These are phyloP conservation scores for Oncorhynchus tshawytscha DNA, from an alignment of 2,113 vertebrate genomes.

Conservation along the genomic window DNA sequence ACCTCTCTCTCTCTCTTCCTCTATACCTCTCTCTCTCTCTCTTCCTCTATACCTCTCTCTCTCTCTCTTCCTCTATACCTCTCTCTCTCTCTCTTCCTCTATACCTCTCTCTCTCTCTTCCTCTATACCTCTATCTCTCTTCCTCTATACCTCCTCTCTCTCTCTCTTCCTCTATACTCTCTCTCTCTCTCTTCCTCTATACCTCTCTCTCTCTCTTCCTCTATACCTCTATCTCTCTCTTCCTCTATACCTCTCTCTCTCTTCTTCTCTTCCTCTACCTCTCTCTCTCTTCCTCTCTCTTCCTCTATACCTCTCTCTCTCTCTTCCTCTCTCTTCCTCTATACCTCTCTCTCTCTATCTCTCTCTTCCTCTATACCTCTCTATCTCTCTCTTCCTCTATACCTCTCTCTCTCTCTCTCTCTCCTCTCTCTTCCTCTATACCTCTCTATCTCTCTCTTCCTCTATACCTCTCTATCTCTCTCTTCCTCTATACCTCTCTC, in stretches of 20 bases:
- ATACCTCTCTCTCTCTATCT: conserved; percentile 14
- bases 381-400: background rate
- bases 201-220: too few relatives aligned
- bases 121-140: conserved; percentile 26
- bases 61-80: conserved; percentile 36
- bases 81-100: conserved; percentile 20
- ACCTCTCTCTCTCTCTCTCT: conserved; percentile 16
- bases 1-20: conserved; percentile 7
- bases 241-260: background rate
- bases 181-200: background rate
- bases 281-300: conserved; percentile 33
- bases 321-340: conserved; percentile 32
- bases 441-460: conserved; percentile 22
- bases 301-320: conserved; percentile 32
- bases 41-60: conserved; percentile 29
- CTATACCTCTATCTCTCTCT: background rate
- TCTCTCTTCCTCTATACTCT: conserved; percentile 26
- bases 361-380: too few relatives aligned
- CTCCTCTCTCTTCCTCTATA: conserved; percentile 34
- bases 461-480: conserved; percentile 24
- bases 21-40: conserved; percentile 13
- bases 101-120: conserved; percentile 16
- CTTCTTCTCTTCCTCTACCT: conserved; percentile 32
- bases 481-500: conserved; percentile 19
- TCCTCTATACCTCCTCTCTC: too few relatives aligned